Percentiles rank a stretch among this genome's conserved stretches.
phyloP scores from a whole-genome alignment of 2,113 vertebrate genomes.

The Corynorhinus townsendii region DNA sequence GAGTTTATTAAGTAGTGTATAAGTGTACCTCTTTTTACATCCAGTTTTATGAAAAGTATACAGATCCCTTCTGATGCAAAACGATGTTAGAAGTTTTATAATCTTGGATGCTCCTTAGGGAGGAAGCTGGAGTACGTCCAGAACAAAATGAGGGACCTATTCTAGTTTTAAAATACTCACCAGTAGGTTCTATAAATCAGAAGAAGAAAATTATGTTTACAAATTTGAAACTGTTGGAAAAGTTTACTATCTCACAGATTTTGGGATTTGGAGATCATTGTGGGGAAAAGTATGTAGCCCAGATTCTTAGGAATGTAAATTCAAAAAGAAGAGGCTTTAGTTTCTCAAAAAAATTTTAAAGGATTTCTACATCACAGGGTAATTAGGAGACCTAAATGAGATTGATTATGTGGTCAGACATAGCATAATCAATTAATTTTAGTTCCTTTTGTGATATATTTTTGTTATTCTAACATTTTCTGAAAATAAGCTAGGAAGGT shows the following conservation, averaged over 20 bases:
- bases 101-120: background rate
- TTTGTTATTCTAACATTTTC: background rate
- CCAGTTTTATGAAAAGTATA: background rate
- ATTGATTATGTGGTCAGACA: background rate
- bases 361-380: background rate
- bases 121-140: background rate
- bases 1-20: background rate
- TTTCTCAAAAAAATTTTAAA: constrained; percentile 12
- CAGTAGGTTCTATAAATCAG: background rate
- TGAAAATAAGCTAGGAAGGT: background rate
- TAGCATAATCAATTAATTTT: background rate
- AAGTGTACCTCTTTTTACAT: background rate
- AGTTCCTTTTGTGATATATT: background rate
- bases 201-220: constrained; percentile 16
- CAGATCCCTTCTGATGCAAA: background rate
- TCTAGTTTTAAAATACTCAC: constrained; percentile 5
- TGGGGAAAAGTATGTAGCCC: background rate
- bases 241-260: background rate
- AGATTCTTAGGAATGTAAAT: background rate
- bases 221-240: background rate
- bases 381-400: background rate
- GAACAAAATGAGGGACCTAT: background rate
- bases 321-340: background rate
- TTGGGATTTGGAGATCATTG: constrained; percentile 20
- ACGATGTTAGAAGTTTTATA: background rate